phyloP scores from a whole-genome alignment of 2,113 vertebrate genomes.

The Bolborhynchus lineola region DNA sequence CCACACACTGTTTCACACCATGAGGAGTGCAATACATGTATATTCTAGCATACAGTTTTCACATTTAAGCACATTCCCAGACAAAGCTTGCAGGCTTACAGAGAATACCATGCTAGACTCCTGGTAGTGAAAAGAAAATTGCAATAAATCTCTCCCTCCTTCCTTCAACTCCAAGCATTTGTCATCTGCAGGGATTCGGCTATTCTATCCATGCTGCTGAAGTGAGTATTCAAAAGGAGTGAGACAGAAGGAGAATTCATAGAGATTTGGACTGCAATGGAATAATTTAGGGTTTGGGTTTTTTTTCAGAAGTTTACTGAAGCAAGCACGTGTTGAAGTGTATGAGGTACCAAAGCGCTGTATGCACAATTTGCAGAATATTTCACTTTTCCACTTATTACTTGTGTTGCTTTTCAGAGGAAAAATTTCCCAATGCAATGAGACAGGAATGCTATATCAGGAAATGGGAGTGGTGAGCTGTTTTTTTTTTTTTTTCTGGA shows the following conservation, averaged over 20 bases:
- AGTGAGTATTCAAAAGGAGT: neutral
- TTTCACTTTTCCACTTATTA: neutral
- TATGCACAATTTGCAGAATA: neutral
- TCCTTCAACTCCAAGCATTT: neutral
- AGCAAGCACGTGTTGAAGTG: neutral
- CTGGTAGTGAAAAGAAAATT: neutral
- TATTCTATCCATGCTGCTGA: neutral
- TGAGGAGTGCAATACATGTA: neutral
- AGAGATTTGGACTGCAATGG: neutral
- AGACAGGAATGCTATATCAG: neutral
- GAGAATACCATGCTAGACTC: neutral
- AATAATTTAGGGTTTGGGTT: neutral
- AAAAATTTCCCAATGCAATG: neutral
- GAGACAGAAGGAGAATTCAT: neutral
- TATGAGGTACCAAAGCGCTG: neutral
- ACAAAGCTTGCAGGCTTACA: neutral
- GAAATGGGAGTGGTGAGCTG: neutral
- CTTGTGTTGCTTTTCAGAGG: neutral
- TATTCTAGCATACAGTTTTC: neutral
- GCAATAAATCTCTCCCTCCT: neutral
- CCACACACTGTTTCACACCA: neutral
- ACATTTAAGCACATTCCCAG: neutral
- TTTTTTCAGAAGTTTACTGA: neutral
- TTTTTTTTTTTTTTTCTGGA: neutral
- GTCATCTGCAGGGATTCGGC: neutral